A percentile compares a stretch with the other conserved stretches of the same genome.
Evolutionary conservation across 2,113 vertebrate genomes (phyloP).

Genomic region (Polyodon spathula): DNA sequence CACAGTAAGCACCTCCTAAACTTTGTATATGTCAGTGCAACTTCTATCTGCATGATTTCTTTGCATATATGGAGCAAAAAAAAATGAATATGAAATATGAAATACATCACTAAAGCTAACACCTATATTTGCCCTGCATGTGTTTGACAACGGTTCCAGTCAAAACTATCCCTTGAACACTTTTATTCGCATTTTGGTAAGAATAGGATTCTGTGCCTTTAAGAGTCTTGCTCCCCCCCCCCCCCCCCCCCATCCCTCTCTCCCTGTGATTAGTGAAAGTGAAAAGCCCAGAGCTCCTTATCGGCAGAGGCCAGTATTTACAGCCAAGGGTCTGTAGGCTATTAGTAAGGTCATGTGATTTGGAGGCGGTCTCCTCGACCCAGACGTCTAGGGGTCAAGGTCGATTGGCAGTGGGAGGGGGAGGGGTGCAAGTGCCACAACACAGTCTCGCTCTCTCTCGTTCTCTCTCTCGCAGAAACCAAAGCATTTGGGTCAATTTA

Average conservation of each 20-base stretch:
- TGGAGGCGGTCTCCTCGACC: constrained; percentile 37
- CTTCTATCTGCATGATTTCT: too few species aligned
- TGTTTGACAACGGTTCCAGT: too few species aligned
- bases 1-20: too few species aligned
- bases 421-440: constrained; percentile 6
- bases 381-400: constrained; percentile 38
- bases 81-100: too few species aligned
- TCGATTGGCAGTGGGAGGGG: constrained; percentile 7
- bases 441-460: not conserved
- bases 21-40: too few species aligned
- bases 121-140: too few species aligned
- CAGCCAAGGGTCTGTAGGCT: constrained; percentile 47
- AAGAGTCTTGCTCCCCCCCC: constrained; percentile 23
- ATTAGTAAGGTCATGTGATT: constrained; percentile 51
- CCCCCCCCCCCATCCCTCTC: not conserved
- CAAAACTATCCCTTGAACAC: too few species aligned
- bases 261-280: constrained; percentile 25
- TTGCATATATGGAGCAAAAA: too few species aligned
- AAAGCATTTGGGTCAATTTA: too few species aligned
- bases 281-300: constrained; percentile 43
- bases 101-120: too few species aligned
- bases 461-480: too few species aligned
- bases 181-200: too few species aligned
- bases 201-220: constrained; percentile 28
- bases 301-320: constrained; percentile 46